Base-by-base conservation (phyloP, 2,113 vertebrate species). In the Burhinus bistriatus region DNA sequence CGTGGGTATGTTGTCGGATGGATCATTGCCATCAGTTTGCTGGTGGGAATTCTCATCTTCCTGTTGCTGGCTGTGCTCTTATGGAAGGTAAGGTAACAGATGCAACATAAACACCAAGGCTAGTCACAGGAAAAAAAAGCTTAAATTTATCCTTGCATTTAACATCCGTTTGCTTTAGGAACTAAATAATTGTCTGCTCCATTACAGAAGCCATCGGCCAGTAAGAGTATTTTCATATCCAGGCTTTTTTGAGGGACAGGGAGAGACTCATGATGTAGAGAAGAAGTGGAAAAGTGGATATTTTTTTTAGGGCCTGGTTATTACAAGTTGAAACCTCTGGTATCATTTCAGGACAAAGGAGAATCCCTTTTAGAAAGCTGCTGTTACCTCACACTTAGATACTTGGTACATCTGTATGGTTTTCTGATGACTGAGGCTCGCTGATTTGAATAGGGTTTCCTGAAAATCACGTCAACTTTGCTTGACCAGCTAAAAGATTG, bases 1-100 rank as follows among this genome's bases (percentile, higher is more conserved):
- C 98, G 99, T 69, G 99, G 99, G 83, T 99, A 99, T 62, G 99
- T 99, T 27, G 99, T 99, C 3, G 99, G 99, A 65, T 99, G 99
- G 99, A 99, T 99, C 98, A 99, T 99, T 44, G 99, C 99, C 98
- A 99, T 99, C 97, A 99, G 99, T 95, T 98, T 99, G 96, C 98
- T 99, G 72, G 99, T 99, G 96, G 99, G 99, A 91, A 99, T 99
- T 98, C 99, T 99, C 97, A 99, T 99, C 98, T 99, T 99, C 97
- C 97, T 99, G 89, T 98, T 99, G 89, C 97, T 99, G 93, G 99
- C 99, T 45, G 99, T 99, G 94, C 98, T 99, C 54, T 98, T 99
- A 83, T 99, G 99, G 99, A 99, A 99, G 99, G 99, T 99, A 99
- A 98, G 95, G 19, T 91, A 89, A 91, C 77, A 87, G 73, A 96